These are phyloP conservation scores for Lophius piscatorius DNA, from an alignment of 2,113 vertebrate species.

Conservation along the genomic window DNA sequence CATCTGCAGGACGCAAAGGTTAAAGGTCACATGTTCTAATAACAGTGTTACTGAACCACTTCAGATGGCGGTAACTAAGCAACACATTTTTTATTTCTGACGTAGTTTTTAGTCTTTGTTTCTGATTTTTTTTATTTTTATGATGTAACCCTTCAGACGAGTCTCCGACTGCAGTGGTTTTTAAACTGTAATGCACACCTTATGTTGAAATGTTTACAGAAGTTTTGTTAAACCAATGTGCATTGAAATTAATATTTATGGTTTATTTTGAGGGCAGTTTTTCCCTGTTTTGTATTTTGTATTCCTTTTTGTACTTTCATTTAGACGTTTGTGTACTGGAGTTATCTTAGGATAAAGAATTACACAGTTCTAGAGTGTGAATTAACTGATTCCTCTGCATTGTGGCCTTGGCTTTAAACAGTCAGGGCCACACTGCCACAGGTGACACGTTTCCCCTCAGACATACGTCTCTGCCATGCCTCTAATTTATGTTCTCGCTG, in stretches of 20 bases:
- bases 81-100: conserved; percentile 58
- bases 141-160: conserved; percentile 61
- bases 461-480: conserved; percentile 62
- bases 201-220: conserved; percentile 80
- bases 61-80: conserved; percentile 30
- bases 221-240: conserved; percentile 75
- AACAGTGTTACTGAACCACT: conserved; percentile 67
- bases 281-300: conserved; percentile 71
- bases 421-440: conserved; percentile 48
- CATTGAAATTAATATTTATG: conserved; percentile 78
- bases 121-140: conserved; percentile 58
- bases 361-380: conserved; percentile 53
- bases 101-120: conserved; percentile 67
- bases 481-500: conserved; percentile 76
- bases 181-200: conserved; percentile 67
- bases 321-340: conserved; percentile 74
- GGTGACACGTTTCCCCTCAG: conserved; percentile 41
- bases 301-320: conserved; percentile 77
- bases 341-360: conserved; percentile 42
- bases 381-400: conserved; percentile 56
- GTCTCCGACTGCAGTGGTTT: conserved; percentile 72
- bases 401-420: conserved; percentile 43
- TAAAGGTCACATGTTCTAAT: conserved; percentile 29
- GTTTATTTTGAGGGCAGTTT: conserved; percentile 66
- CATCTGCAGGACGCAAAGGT: conserved; percentile 4